Conservation (phyloP, 2,797 vertebrate genomes). For the Synaphobranchus kaupii region DNA sequence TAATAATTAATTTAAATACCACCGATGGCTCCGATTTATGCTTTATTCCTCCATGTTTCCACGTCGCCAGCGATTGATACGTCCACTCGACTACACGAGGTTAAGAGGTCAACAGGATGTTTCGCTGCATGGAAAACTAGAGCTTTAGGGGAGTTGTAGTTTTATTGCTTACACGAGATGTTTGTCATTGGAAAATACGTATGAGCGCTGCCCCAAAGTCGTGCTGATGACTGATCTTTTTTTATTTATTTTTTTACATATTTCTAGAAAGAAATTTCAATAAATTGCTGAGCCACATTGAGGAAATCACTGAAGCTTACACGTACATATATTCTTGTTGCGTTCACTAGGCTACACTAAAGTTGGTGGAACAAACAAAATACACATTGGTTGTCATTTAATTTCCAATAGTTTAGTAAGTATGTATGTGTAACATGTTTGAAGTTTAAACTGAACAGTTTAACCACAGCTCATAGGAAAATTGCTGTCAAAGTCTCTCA, state of each 20-base stretch:
- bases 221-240: neutral
- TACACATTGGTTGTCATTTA: too few relatives aligned
- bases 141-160: constrained; percentile 32
- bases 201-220: neutral
- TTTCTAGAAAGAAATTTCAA: neutral
- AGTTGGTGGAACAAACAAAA: too few relatives aligned
- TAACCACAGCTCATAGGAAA: too few relatives aligned
- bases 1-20: constrained; percentile 31
- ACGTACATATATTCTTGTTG: too few relatives aligned
- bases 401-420: too few relatives aligned
- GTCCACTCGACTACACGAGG: constrained; percentile 33
- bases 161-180: neutral
- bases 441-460: too few relatives aligned
- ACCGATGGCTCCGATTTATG: constrained; percentile 14
- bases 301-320: too few relatives aligned
- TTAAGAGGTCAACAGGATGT: constrained; percentile 37
- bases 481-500: too few relatives aligned
- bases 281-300: too few relatives aligned
- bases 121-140: neutral
- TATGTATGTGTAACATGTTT: too few relatives aligned
- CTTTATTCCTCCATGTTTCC: constrained; percentile 48
- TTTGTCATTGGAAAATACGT: neutral
- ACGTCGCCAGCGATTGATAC: constrained; percentile 44
- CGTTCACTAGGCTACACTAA: too few relatives aligned
- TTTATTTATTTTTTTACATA: neutral